A percentile compares a stretch with the other conserved stretches of the same genome.
Conservation (phyloP, 2,888 invertebrate genomes). For the Andrena trimmerana region DNA sequence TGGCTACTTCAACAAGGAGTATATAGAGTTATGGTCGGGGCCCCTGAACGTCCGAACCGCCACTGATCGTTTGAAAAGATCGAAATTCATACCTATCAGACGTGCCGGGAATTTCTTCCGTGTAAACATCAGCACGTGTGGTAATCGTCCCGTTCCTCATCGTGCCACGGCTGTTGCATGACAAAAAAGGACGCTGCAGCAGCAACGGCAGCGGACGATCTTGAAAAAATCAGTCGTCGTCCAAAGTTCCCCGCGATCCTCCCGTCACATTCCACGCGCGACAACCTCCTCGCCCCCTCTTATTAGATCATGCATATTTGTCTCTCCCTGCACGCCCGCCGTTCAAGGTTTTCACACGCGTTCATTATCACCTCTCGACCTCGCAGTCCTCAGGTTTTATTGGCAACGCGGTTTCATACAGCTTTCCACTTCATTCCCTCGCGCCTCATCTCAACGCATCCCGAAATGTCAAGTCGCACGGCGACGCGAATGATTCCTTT, state of each 20-base stretch:
- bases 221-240: constrained; percentile 31
- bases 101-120: constrained; percentile 73
- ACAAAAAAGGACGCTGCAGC: constrained; percentile 38
- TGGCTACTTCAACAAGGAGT: too few relatives aligned
- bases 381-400: constrained; percentile 1
- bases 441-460: not conserved
- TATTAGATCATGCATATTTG: constrained; percentile 42
- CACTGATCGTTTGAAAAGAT: not conserved
- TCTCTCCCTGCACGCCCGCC: constrained; percentile 7
- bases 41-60: not conserved
- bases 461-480: not conserved
- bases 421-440: constrained; percentile 9
- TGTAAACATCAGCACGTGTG: constrained; percentile 80
- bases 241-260: constrained; percentile 20
- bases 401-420: not conserved
- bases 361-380: constrained; percentile 23
- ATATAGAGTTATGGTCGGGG: too few relatives aligned
- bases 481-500: constrained; percentile 5
- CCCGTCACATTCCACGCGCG: constrained; percentile 29
- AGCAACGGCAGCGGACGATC: constrained; percentile 13
- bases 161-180: constrained; percentile 55
- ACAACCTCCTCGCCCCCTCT: constrained; percentile 23
- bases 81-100: constrained; percentile 74
- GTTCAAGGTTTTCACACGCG: constrained; percentile 13
- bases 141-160: constrained; percentile 79